These are phyloP conservation scores for Casuarius casuarius DNA, from an alignment of 2,113 vertebrate genomes.

Conservation along the genomic window DNA sequence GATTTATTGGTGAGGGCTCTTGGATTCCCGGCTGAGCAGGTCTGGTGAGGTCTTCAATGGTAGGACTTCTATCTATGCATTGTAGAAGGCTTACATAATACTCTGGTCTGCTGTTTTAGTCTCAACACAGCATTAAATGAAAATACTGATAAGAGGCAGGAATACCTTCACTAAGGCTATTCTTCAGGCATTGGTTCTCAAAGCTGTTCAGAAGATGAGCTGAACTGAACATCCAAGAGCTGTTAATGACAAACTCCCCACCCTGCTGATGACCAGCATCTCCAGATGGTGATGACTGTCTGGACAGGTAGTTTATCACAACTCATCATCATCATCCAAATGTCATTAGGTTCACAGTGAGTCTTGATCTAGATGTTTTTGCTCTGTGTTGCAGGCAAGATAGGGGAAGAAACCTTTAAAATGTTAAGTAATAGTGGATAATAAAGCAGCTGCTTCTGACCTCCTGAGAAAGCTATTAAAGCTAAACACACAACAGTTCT, in stretches of 20 bases:
- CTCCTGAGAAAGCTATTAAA: neutral
- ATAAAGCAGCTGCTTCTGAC: neutral
- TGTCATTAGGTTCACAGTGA: neutral
- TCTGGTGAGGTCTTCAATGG: accelerated
- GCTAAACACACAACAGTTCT: neutral
- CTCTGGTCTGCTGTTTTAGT: neutral
- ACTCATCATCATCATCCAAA: neutral
- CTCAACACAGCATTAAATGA: neutral
- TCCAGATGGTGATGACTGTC: neutral
- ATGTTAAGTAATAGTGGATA: neutral
- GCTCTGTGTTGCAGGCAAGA: neutral
- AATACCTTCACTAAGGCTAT: neutral
- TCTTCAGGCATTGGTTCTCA: neutral
- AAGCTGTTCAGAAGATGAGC: neutral
- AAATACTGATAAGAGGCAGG: neutral
- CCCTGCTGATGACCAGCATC: neutral
- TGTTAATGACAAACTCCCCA: neutral
- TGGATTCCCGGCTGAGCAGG: neutral
- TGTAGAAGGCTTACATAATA: neutral
- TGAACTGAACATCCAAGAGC: neutral
- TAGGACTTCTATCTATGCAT: neutral
- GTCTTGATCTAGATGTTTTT: neutral
- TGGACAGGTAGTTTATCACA: neutral
- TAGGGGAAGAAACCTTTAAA: neutral
- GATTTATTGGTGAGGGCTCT: neutral